Evolutionary conservation across 2,113 vertebrate species (phyloP), one percentile per base, ranked within the genome.

Genomic region (Python bivittatus): DNA sequence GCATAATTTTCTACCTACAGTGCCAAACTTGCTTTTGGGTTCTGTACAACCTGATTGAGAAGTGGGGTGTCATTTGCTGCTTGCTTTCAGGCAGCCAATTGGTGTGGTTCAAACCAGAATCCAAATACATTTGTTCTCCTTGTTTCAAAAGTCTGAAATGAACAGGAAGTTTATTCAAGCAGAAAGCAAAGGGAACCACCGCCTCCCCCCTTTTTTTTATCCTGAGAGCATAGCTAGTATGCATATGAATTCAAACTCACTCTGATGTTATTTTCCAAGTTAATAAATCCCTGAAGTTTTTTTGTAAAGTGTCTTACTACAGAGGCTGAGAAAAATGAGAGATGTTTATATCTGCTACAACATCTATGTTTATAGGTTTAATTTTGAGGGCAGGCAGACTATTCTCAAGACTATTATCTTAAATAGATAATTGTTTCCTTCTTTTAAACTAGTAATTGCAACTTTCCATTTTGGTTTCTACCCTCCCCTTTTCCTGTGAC

Each of bases 341-440:
- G 44, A 38, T 79, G 64, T 25, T 90, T 0, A 6, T 6, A 94
- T 92, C 91, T 92, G 52, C 17, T 38, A 91, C 23, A 92, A 94
- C 87, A 33, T 0, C 12, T 0, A 27, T 95, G 53, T 90, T 89
- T 93, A 42, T 20, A 38, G 88, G 38, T 29, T 44, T 86, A 6
- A 52, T 57, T 1, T 6, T 0, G 38, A 88, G 25, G 90, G 91
- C 91, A 54, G 90, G 90, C 93, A 52, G 56, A 68, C 92, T 94
- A 89, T 92, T 88, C 91, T 92, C 84, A 91, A 91, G 53, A 25
- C 56, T 0, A 0, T 95, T 89, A 90, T 91, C 95, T 93, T 94
- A 94, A 94, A 86, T 90, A 93, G 92, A 84, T 91, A 94, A 92
- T 58, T 91, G 88, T 52, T 95, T 96, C 92, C 88, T 95, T 94